phyloP scores from a whole-genome alignment of 1,140 invertebrate genomes.

The Bombus impatiens region DNA sequence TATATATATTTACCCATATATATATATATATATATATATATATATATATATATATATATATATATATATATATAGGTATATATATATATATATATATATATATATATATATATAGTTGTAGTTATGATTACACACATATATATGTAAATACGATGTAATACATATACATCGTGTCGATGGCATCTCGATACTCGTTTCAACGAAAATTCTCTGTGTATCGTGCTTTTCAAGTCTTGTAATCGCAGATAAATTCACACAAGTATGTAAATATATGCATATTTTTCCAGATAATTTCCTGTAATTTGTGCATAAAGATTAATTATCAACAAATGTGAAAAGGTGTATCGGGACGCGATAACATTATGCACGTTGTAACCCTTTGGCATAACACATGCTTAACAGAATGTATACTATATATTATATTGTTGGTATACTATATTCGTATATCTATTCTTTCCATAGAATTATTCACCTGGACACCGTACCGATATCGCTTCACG shows the following conservation, averaged over 20 bases:
- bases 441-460: constrained; percentile 73
- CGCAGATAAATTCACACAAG: neutral
- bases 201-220: neutral
- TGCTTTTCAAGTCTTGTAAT: neutral
- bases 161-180: neutral
- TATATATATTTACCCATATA: too few relatives aligned
- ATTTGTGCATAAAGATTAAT: neutral
- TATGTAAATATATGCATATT: neutral
- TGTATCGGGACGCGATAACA: neutral
- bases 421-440: constrained; percentile 2
- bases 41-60: too few relatives aligned
- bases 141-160: neutral
- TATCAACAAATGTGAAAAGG: neutral
- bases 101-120: neutral
- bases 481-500: constrained; percentile 81
- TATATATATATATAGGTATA: too few relatives aligned
- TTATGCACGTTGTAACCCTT: constrained; percentile 49
- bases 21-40: too few relatives aligned
- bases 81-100: too few relatives aligned
- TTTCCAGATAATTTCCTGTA: neutral
- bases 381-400: neutral
- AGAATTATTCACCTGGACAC: constrained; percentile 81
- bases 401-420: constrained; percentile 29
- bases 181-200: constrained; percentile 17
- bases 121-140: neutral